Conservation (phyloP, 1,140 invertebrate species). For the Tribolium castaneum region DNA sequence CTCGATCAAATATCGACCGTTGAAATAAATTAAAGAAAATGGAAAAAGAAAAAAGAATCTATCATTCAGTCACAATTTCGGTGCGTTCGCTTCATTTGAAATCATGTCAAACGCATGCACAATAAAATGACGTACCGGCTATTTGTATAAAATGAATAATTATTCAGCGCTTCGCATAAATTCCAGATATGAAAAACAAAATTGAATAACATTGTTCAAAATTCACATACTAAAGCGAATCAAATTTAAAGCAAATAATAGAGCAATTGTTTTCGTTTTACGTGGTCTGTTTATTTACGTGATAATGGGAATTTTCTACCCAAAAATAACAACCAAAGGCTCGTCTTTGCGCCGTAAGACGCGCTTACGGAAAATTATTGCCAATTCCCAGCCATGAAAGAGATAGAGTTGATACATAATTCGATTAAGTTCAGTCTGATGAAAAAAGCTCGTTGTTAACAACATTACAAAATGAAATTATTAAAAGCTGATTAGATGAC, state of each 20-base stretch:
- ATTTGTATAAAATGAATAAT: constrained; percentile 41
- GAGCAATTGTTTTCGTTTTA: constrained; percentile 22
- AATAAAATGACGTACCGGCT: constrained; percentile 25
- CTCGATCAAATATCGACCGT: not conserved
- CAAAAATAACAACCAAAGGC: not conserved
- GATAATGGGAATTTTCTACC: not conserved
- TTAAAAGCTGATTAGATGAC: not conserved
- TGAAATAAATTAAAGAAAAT: constrained; percentile 19
- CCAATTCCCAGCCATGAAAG: not conserved
- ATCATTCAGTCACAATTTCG: not conserved
- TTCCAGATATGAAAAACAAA: constrained; percentile 21
- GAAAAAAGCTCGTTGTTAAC: not conserved
- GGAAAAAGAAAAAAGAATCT: not conserved
- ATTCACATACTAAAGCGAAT: constrained; percentile 28
- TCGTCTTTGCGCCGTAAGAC: no score
- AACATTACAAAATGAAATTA: not conserved
- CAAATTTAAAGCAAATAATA: constrained; percentile 35
- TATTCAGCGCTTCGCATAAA: constrained; percentile 31
- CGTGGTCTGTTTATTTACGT: constrained; percentile 18
- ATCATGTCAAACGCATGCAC: constrained; percentile 28
- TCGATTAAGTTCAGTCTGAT: not conserved
- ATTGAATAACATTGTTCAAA: constrained; percentile 17
- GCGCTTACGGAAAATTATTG: not conserved
- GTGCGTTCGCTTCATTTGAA: constrained; percentile 16
- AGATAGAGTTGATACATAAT: not conserved